These are phyloP conservation scores for Elysia crispata DNA, from an alignment of 2,888 invertebrate species.

Conservation along the genomic window DNA sequence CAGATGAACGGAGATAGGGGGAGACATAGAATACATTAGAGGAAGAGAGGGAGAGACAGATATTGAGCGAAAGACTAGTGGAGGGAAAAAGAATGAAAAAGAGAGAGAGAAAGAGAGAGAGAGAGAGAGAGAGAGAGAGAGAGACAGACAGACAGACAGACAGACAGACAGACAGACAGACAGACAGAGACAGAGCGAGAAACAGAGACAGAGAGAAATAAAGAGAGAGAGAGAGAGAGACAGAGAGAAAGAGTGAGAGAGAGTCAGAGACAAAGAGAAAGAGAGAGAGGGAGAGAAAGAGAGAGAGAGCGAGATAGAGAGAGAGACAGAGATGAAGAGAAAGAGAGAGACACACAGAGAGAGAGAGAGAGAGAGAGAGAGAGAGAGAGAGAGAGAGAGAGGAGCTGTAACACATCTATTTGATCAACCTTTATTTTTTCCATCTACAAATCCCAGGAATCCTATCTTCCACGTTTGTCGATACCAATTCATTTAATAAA, in stretches of 20 bases:
- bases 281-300: background rate
- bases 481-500: background rate
- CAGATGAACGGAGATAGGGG: background rate
- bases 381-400: background rate
- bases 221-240: background rate
- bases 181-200: background rate
- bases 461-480: no score
- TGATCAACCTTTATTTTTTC: no score
- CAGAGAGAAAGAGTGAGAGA: background rate
- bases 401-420: background rate
- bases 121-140: background rate
- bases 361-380: slow-evolving; percentile 2
- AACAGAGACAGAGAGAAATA: background rate
- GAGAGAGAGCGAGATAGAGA: background rate
- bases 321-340: background rate
- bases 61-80: background rate
- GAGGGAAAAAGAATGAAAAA: background rate
- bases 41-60: background rate
- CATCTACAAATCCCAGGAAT: no score
- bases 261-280: background rate
- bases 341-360: background rate
- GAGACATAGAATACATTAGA: no score
- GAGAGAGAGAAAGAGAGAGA: background rate
- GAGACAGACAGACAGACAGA: background rate
- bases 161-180: background rate